Conservation (phyloP, 2,888 invertebrate species). For the Drosophila bunnanda region DNA sequence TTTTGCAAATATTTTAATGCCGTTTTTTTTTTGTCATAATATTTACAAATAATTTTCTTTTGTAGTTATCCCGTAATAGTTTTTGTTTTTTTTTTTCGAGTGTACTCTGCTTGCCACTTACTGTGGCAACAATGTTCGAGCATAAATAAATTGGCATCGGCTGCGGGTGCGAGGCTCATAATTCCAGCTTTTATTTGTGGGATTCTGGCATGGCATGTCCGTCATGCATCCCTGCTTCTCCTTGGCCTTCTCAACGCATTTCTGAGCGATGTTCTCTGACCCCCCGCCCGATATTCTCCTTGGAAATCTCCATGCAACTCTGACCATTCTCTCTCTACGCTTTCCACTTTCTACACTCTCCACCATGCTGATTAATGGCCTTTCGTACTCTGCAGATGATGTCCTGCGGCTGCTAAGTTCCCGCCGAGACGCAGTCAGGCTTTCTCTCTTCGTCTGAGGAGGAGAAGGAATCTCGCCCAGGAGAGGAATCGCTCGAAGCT, state of each 20-base stretch:
- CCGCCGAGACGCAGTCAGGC: neutral
- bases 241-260: constrained; percentile 1
- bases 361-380: constrained; percentile 74
- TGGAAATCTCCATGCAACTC: constrained; percentile 45
- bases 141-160: constrained; percentile 77
- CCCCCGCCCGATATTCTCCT: neutral
- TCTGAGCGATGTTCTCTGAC: neutral
- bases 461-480: neutral
- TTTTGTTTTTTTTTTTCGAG: constrained; percentile 9
- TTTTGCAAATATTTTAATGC: too few relatives aligned
- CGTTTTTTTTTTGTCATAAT: too few relatives aligned
- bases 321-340: too few relatives aligned
- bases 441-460: neutral
- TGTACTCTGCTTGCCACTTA: constrained; percentile 41
- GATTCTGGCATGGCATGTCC: constrained; percentile 78
- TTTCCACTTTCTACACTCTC: constrained; percentile 40
- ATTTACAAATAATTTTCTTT: neutral
- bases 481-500: neutral
- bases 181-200: constrained; percentile 81
- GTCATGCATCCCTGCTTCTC: constrained; percentile 55
- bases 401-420: constrained; percentile 34
- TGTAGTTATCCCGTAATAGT: neutral
- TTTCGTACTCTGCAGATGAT: constrained; percentile 61
- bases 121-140: constrained; percentile 76
- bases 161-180: constrained; percentile 62